phyloP scores from a whole-genome alignment of 2,888 invertebrate genomes.

The Aphodius granarius region DNA sequence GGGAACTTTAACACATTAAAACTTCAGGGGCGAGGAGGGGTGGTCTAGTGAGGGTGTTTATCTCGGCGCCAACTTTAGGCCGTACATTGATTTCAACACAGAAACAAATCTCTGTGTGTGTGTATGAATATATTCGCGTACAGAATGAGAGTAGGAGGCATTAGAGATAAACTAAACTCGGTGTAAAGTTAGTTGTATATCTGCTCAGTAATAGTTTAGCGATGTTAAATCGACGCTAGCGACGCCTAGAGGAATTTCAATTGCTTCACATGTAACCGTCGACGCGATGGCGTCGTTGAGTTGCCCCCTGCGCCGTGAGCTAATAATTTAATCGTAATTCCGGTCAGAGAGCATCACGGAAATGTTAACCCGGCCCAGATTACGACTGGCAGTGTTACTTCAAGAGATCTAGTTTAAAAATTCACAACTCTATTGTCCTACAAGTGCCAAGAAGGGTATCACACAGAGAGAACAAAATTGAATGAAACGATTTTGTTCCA shows the following conservation, averaged over 20 bases:
- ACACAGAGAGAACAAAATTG: no score
- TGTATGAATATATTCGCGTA: background rate
- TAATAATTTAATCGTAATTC: background rate
- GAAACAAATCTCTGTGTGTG: background rate
- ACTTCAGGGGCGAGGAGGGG: background rate
- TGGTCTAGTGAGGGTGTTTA: background rate
- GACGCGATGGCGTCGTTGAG: background rate
- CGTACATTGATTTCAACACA: background rate
- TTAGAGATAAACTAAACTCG: background rate
- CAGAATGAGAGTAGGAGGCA: no score
- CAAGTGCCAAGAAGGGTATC: no score
- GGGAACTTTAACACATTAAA: background rate
- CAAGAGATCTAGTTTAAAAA: background rate
- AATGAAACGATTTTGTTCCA: no score
- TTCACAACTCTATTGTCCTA: no score
- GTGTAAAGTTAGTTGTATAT: background rate
- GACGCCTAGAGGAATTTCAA: background rate
- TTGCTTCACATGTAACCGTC: background rate
- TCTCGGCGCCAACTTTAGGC: background rate
- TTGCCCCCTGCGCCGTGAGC: background rate
- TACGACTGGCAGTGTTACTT: background rate
- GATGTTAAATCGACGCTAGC: background rate
- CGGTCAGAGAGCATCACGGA: background rate
- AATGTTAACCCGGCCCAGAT: background rate
- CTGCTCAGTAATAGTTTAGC: background rate